These are phyloP conservation scores for Plebejus anna DNA, from an alignment of 2,888 invertebrate species.

Conservation along the genomic window DNA sequence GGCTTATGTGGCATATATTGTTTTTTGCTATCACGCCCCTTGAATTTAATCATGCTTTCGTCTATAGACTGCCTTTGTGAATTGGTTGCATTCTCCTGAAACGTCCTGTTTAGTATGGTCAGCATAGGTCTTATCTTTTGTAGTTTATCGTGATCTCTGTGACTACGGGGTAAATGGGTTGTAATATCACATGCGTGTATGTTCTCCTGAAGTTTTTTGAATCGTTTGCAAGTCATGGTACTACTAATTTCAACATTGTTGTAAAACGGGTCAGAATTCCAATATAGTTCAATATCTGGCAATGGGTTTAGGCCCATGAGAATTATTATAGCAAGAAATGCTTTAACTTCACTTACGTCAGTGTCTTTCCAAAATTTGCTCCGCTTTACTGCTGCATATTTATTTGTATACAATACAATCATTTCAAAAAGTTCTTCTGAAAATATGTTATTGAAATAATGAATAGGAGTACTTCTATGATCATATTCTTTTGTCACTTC, in stretches of 20 bases:
- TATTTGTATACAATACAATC: neutral
- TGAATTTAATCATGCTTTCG: too few species aligned
- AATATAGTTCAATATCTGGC: constrained; percentile 38
- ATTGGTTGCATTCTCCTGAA: constrained; percentile 34
- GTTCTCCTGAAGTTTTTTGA: constrained; percentile 37
- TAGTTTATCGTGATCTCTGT: too few species aligned
- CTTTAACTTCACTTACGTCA: constrained; percentile 33
- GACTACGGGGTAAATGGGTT: constrained; percentile 23
- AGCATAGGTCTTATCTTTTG: too few species aligned
- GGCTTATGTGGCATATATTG: too few species aligned
- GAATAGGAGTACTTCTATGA: too few species aligned
- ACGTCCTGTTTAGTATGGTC: constrained; percentile 32
- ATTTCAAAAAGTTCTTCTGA: neutral
- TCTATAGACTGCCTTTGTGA: too few species aligned
- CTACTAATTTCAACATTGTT: constrained; percentile 35
- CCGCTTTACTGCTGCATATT: constrained; percentile 31
- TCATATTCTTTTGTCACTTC: too few species aligned
- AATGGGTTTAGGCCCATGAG: constrained; percentile 36
- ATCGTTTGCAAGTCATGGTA: constrained; percentile 34
- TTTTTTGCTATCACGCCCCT: too few species aligned
- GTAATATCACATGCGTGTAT: constrained; percentile 39
- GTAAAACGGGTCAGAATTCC: constrained; percentile 38
- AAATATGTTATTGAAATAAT: too few species aligned
- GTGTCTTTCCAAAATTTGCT: constrained; percentile 31
- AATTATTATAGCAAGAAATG: constrained; percentile 19